phyloP scores from a whole-genome alignment of 2,888 invertebrate species.

The Tachina grossa region DNA sequence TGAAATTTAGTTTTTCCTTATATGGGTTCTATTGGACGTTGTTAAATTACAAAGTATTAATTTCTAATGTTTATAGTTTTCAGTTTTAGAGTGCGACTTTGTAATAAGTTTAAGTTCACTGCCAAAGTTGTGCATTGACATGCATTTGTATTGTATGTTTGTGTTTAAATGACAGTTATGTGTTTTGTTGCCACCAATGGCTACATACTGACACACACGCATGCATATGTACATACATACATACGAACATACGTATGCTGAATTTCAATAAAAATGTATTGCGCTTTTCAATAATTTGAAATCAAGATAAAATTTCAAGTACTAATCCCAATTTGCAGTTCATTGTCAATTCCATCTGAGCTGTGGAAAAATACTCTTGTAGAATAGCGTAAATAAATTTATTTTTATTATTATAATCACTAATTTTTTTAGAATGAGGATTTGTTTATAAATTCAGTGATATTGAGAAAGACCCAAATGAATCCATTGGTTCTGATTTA shows the following conservation, averaged over 20 bases:
- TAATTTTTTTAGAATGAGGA: no score
- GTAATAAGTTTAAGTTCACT: conserved; percentile 70
- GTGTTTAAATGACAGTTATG: conserved; percentile 1
- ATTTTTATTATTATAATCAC: no score
- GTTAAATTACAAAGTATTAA: conserved; percentile 23
- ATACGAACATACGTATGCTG: neutral
- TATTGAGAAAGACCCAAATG: no score
- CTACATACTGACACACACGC: conserved; percentile 37
- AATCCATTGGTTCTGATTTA: no score
- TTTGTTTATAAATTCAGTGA: no score
- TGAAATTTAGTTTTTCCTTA: conserved; percentile 76
- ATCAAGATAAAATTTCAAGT: neutral
- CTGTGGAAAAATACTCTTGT: no score
- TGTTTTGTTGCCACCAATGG: conserved; percentile 26
- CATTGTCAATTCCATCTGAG: no score
- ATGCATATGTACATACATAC: no score
- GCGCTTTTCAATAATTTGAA: neutral
- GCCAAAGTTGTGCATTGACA: conserved; percentile 74
- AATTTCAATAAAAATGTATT: neutral
- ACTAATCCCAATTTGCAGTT: no score
- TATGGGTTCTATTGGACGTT: conserved; percentile 62
- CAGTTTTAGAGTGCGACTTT: conserved; percentile 58
- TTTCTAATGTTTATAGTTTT: conserved; percentile 11
- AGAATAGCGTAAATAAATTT: no score
- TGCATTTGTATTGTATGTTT: conserved; percentile 31